phyloP scores from a whole-genome alignment of 2,113 vertebrate species.

The Pitta sordida region DNA sequence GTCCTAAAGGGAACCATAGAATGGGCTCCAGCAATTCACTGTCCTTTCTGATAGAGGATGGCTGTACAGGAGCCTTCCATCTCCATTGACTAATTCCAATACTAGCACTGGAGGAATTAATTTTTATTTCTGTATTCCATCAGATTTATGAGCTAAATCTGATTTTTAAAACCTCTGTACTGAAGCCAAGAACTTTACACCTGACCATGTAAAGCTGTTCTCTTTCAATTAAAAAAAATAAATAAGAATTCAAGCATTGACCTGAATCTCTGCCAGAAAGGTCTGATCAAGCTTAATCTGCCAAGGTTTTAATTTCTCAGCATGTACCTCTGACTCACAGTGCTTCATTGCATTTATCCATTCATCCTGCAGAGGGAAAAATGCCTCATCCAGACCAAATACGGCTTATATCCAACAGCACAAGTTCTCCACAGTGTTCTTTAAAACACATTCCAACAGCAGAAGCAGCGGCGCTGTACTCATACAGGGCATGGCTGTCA shows the following conservation, averaged over 20 bases:
- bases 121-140: neutral
- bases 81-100: neutral
- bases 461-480: rapidly evolving
- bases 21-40: neutral
- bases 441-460: neutral
- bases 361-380: neutral
- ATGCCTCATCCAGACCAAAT: neutral
- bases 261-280: neutral
- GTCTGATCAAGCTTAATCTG: neutral
- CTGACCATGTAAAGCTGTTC: neutral
- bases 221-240: neutral
- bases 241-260: neutral
- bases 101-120: neutral
- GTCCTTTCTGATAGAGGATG: neutral
- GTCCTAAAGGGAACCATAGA: neutral
- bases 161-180: neutral
- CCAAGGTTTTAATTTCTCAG: neutral
- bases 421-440: neutral
- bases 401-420: neutral
- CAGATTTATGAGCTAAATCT: neutral
- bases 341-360: neutral
- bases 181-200: neutral
- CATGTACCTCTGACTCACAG: neutral
- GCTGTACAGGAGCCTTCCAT: neutral
- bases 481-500: rapidly evolving